These are phyloP conservation scores for Phyllotreta striolata DNA, from an alignment of 2,888 invertebrate species.

Conservation along the genomic window DNA sequence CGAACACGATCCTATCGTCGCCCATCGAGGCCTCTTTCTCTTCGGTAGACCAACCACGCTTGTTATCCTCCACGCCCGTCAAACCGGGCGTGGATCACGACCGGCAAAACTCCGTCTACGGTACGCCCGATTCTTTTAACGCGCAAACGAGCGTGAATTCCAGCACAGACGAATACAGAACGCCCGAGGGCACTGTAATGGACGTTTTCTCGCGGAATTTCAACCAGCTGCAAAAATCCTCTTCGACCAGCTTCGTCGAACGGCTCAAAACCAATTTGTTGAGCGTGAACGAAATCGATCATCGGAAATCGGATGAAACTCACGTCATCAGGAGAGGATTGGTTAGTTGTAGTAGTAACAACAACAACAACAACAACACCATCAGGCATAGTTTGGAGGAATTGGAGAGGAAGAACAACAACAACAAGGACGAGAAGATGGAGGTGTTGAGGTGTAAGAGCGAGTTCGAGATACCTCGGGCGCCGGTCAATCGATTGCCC, in stretches of 20 bases:
- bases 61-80: constrained; percentile 39
- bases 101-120: constrained; percentile 34
- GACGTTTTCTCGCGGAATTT: constrained; percentile 54
- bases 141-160: constrained; percentile 52
- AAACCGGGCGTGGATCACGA: constrained; percentile 16
- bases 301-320: constrained; percentile 35
- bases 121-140: constrained; percentile 48
- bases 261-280: constrained; percentile 37
- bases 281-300: constrained; percentile 21
- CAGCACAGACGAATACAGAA: constrained; percentile 55
- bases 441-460: constrained; percentile 58
- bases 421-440: constrained; percentile 37
- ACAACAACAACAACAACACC: too few relatives aligned
- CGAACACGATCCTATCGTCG: constrained; percentile 47
- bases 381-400: constrained; percentile 41
- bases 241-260: constrained; percentile 52
- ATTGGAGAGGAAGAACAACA: constrained; percentile 36
- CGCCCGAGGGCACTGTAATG: constrained; percentile 50
- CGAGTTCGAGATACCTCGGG: constrained; percentile 57
- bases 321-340: constrained; percentile 12
- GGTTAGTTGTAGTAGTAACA: background rate
- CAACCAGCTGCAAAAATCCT: constrained; percentile 54
- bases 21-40: constrained; percentile 41
- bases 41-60: too few relatives aligned
- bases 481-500: constrained; percentile 42